Evolutionary conservation across 2,888 invertebrate genomes (phyloP).

Genomic region (Sepiola atlantica): DNA sequence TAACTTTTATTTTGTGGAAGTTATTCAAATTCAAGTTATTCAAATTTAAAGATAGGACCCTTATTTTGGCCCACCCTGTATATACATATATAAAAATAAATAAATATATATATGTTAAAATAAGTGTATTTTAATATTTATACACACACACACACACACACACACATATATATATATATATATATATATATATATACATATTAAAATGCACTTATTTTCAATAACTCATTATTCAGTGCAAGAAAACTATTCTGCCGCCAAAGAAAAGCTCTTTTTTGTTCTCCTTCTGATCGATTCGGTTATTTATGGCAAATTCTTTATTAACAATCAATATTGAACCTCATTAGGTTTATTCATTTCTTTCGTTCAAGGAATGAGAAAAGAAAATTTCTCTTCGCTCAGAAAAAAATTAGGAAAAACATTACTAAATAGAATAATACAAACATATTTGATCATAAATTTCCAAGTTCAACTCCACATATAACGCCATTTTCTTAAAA

Average conservation of each 20-base stretch:
- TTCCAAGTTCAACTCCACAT: too few species aligned
- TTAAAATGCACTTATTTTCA: neutral
- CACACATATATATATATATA: too few species aligned
- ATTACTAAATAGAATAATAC: neutral
- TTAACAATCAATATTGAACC: neutral
- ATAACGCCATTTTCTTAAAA: too few species aligned
- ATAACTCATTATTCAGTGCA: neutral
- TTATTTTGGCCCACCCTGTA: too few species aligned
- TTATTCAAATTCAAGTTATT: too few species aligned
- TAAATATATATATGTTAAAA: too few species aligned
- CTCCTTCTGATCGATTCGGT: neutral
- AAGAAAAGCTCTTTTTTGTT: neutral
- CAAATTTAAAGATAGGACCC: too few species aligned
- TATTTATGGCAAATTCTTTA: neutral
- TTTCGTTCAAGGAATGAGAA: neutral
- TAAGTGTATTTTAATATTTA: too few species aligned
- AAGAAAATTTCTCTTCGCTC: neutral
- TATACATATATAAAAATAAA: too few species aligned
- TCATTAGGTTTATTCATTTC: constrained; percentile 19
- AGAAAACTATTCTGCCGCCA: neutral
- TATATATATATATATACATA: too few species aligned
- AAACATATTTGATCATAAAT: neutral
- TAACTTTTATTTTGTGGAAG: too few species aligned
- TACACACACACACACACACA: too few species aligned
- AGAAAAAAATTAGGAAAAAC: neutral